Evolutionary conservation across 2,113 vertebrate genomes (phyloP), one percentile per base, ranked within the genome.

Genomic region (Rissa tridactyla): DNA sequence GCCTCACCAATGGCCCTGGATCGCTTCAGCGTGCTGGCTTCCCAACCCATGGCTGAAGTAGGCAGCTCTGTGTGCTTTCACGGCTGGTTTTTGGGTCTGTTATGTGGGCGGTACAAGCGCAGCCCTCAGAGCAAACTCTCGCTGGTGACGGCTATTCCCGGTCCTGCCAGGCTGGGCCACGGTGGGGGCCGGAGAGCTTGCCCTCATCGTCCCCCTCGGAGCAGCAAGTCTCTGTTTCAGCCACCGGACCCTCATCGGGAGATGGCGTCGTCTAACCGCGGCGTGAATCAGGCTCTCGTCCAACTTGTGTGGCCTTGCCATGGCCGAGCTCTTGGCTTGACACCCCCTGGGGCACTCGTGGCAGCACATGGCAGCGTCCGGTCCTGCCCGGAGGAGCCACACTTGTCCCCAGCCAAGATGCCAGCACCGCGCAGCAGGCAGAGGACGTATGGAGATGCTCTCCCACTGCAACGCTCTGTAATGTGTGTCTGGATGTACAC

Each of bases 211-310:
- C 46, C 15, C 1, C 1, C 20, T 60, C 3, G 0, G 32, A 88
- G 58, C 57, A 82, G 32, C 64, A 44, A 60, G 34, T 49, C 22
- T 73, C 32, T 29, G 18, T 73, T 47, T 49, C 19, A 66, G 51
- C 61, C 49, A 13, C 23, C 36, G 72, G 64, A 36, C 12, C 69
- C 49, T 69, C 64, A 6, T 62, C 23, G 77, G 82, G 64, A 89
- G 81, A 34, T 0, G 0, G 52, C 14, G 1, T 36, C 42, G 9
- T 46, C 57, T 4, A 26, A 20, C 32, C 11, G 3, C 0, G 0
- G 26, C 1, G 4, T 47, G 38, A 34, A 13, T 40, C 42, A 4
- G 47, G 88, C 30, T 92, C 52, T 86, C 3, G 0, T 75, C 61
- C 88, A 61, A 46, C 46, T 75, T 9, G 9, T 36, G 52, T 72